These are phyloP conservation scores for Platorchestia sp. DNA, from an alignment of 1,140 invertebrate genomes.

Conservation along the genomic window DNA sequence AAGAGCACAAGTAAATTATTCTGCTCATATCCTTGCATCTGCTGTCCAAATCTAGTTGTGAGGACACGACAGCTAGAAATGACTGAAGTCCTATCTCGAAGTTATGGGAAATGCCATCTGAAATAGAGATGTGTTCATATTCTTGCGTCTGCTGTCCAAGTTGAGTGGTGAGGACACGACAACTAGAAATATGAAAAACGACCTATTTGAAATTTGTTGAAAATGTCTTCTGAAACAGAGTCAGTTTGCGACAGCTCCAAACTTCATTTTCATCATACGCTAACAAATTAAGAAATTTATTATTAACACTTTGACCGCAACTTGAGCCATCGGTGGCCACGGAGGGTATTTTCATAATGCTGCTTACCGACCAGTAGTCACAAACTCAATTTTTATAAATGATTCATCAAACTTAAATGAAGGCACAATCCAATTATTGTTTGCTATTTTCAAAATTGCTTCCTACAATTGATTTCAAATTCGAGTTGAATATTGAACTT, in stretches of 20 bases:
- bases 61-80: no score
- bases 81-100: not conserved
- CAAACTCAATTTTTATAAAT: no score
- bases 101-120: not conserved
- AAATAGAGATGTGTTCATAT: not conserved
- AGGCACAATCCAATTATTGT: not conserved
- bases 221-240: not conserved
- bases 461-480: not conserved
- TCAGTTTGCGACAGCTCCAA: not conserved
- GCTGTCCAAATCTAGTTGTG: not conserved
- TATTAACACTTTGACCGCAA: no score
- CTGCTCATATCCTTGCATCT: not conserved
- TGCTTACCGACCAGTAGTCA: no score
- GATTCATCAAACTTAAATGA: no score
- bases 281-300: no score
- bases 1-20: not conserved
- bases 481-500: no score
- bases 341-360: no score
- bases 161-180: not conserved
- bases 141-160: not conserved
- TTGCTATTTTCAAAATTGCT: not conserved
- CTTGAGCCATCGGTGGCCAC: no score
- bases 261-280: not conserved
- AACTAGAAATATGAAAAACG: no score
- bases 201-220: no score